Conservation (phyloP, 2,888 invertebrate genomes). For the Leptodirus hochenwartii region DNA sequence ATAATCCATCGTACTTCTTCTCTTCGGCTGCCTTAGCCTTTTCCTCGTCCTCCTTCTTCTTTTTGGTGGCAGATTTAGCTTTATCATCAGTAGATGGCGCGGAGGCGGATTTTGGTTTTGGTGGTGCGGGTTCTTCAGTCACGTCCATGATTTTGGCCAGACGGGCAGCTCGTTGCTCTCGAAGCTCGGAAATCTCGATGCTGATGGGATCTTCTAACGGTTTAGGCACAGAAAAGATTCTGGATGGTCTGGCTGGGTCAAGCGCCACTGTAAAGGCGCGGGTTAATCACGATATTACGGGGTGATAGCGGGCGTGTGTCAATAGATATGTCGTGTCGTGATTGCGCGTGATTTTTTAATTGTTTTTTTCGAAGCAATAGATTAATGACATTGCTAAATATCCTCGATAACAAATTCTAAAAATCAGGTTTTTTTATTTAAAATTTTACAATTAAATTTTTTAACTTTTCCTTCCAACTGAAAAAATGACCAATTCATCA, state of each 20-base stretch:
- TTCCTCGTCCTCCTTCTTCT: constrained; percentile 10
- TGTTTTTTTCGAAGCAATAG: no score
- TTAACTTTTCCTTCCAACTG: no score
- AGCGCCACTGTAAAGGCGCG: constrained; percentile 28
- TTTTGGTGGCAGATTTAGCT: constrained; percentile 19
- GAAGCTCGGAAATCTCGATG: constrained; percentile 31
- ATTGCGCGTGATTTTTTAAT: no score
- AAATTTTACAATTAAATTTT: no score
- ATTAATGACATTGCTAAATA: no score
- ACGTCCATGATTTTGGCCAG: constrained; percentile 38
- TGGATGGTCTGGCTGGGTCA: constrained; percentile 47
- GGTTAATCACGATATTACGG: background rate
- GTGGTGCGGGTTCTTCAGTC: no score
- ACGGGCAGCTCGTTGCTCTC: constrained; percentile 42
- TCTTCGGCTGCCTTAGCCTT: constrained; percentile 6
- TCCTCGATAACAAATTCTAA: no score
- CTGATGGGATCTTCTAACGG: constrained; percentile 35
- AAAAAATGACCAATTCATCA: no score
- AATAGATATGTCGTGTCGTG: no score
- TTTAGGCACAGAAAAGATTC: constrained; percentile 43
- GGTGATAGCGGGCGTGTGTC: background rate
- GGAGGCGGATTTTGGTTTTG: no score
- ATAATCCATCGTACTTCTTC: constrained; percentile 8
- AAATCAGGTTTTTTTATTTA: no score
- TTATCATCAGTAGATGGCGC: constrained; percentile 1